Conservation (phyloP, 2,888 invertebrate species). For the Apodemia mormo region DNA sequence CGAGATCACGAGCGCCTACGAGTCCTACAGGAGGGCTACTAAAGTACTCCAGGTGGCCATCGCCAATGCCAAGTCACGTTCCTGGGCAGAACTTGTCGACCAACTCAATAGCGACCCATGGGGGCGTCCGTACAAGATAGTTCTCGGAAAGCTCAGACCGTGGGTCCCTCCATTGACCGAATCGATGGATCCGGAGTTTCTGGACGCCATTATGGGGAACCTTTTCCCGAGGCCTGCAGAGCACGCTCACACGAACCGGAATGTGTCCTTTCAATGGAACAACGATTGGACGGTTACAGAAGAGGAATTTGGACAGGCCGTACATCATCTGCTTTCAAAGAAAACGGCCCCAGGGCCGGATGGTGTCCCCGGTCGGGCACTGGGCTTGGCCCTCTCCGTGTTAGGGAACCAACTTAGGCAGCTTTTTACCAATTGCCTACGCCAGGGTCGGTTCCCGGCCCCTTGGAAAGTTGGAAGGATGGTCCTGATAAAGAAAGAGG, state of each 20-base stretch:
- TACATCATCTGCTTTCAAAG: too few relatives aligned
- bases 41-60: constrained; percentile 10
- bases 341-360: too few relatives aligned
- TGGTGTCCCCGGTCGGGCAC: too few relatives aligned
- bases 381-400: too few relatives aligned
- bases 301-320: not conserved
- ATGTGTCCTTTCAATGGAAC: too few relatives aligned
- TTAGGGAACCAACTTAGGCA: not conserved
- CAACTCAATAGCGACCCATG: constrained; percentile 21
- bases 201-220: not conserved
- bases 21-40: not conserved
- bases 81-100: constrained; percentile 15
- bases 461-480: not conserved
- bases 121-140: not conserved
- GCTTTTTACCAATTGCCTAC: not conserved
- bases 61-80: not conserved
- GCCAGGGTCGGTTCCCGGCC: not conserved
- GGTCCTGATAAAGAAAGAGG: not conserved
- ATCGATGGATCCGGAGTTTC: constrained; percentile 1
- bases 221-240: constrained; percentile 5
- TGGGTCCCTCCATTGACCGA: constrained; percentile 23
- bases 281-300: not conserved
- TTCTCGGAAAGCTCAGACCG: constrained; percentile 24
- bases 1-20: not conserved
- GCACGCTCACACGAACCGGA: too few relatives aligned